Evolutionary conservation across 1,140 invertebrate genomes (phyloP).

Genomic region (Cydia amplana): DNA sequence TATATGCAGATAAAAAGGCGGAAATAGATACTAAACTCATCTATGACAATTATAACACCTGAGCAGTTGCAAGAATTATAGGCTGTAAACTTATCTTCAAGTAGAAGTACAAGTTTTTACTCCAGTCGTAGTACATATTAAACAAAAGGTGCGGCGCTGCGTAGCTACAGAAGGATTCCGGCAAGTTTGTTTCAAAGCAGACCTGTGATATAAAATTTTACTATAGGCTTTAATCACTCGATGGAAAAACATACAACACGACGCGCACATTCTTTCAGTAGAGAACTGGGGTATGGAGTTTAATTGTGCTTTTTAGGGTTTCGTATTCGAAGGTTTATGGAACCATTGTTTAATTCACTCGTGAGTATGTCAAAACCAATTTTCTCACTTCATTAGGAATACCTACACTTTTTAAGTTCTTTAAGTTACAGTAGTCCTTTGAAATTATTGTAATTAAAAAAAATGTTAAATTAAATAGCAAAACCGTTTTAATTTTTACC

Average conservation of each 20-base stretch:
- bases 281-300: conserved; percentile 6
- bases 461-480: no score
- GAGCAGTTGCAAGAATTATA: no score
- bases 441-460: no score
- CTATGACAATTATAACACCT: no score
- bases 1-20: no score
- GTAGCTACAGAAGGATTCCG: background rate
- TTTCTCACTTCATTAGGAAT: no score
- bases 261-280: conserved; percentile 18
- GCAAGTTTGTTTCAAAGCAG: background rate
- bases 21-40: no score
- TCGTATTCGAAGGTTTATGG: background rate
- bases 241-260: conserved; percentile 6
- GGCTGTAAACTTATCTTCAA: background rate
- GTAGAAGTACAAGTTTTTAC: background rate
- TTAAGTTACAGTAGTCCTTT: no score
- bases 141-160: background rate
- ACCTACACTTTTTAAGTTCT: no score
- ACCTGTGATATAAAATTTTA: conserved; percentile 29
- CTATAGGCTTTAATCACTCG: conserved; percentile 6
- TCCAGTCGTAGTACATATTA: background rate
- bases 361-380: no score
- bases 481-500: no score
- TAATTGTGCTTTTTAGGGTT: conserved; percentile 11
- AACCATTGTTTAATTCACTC: background rate